A percentile compares a stretch with the other conserved stretches of the same genome.
Evolutionary conservation across 2,888 invertebrate genomes (phyloP).

Genomic region (Polydrusus tereticollis): DNA sequence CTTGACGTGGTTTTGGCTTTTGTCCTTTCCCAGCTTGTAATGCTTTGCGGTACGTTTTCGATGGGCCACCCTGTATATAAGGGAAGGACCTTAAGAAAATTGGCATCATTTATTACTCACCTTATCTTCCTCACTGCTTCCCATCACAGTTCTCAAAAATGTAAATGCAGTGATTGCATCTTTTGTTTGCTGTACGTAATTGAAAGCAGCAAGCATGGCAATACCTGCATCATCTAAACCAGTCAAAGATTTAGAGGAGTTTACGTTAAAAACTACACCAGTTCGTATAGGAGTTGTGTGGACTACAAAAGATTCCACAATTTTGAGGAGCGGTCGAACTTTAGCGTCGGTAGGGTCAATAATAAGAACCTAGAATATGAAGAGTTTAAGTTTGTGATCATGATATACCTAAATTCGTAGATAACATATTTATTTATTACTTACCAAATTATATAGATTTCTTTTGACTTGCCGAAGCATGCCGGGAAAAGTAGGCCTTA

Average conservation of each 20-base stretch:
- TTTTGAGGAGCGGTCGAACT: slow-evolving; percentile 81
- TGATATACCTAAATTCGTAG: too few species aligned
- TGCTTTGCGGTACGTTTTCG: too few species aligned
- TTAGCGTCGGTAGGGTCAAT: slow-evolving; percentile 84
- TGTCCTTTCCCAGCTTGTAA: too few species aligned
- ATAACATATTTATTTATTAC: slow-evolving; percentile 54
- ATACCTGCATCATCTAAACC: slow-evolving; percentile 81
- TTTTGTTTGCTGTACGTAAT: slow-evolving; percentile 86
- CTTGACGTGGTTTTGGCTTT: too few species aligned
- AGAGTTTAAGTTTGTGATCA: too few species aligned
- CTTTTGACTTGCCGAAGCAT: slow-evolving; percentile 92
- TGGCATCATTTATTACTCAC: too few species aligned
- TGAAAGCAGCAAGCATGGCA: slow-evolving; percentile 89
- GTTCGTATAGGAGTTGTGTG: slow-evolving; percentile 93
- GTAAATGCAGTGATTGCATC: slow-evolving; percentile 83
- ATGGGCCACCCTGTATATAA: too few species aligned
- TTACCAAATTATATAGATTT: slow-evolving; percentile 87
- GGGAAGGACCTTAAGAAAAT: too few species aligned
- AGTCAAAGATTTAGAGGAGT: slow-evolving; percentile 70
- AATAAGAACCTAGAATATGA: slow-evolving; percentile 79
- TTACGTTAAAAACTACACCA: slow-evolving; percentile 85
- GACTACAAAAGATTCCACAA: slow-evolving; percentile 91
- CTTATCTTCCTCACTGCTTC: slow-evolving; percentile 66
- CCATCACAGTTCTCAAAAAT: slow-evolving; percentile 87
- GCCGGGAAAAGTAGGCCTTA: slow-evolving; percentile 97